Evolutionary conservation across 2,113 vertebrate species (phyloP).

Genomic region (Aptenodytes patagonicus): DNA sequence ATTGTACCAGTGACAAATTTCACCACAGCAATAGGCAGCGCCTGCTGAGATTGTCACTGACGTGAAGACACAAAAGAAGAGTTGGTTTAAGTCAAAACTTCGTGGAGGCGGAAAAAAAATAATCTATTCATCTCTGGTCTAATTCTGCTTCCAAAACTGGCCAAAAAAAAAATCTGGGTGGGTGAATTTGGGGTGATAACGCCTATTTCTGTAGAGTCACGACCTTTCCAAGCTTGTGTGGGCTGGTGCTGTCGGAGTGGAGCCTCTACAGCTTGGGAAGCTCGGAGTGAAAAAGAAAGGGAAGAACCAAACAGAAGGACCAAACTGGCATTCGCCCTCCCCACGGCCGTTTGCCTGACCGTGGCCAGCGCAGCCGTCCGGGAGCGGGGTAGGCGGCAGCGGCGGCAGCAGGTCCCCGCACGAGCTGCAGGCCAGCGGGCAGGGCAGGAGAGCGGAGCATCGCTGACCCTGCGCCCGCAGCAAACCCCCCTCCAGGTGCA

Average conservation of each 20-base stretch:
- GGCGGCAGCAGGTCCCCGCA: not conserved
- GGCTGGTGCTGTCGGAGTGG: not conserved
- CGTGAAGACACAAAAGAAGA: not conserved
- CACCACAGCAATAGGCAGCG: not conserved
- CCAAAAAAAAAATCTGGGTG: not conserved
- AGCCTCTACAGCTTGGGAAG: not conserved
- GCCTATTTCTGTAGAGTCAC: not conserved
- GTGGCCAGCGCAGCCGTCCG: fast-evolving
- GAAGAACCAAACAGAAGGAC: not conserved
- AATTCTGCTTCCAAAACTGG: not conserved
- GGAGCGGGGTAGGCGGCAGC: not conserved
- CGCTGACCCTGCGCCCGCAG: no score
- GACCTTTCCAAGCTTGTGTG: not conserved
- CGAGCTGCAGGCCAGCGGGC: not conserved
- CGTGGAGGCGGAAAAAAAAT: not conserved
- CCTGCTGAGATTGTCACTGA: not conserved
- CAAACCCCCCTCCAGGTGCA: not conserved
- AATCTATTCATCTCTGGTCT: not conserved
- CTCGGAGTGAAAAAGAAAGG: not conserved
- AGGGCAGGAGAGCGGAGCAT: not conserved
- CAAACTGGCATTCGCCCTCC: not conserved
- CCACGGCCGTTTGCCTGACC: fast-evolving
- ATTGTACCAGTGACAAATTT: not conserved
- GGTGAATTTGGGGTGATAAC: not conserved
- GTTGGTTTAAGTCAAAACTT: not conserved